Base-by-base conservation (phyloP, 1,140 invertebrate species). In the Zaprionus nigranus region DNA sequence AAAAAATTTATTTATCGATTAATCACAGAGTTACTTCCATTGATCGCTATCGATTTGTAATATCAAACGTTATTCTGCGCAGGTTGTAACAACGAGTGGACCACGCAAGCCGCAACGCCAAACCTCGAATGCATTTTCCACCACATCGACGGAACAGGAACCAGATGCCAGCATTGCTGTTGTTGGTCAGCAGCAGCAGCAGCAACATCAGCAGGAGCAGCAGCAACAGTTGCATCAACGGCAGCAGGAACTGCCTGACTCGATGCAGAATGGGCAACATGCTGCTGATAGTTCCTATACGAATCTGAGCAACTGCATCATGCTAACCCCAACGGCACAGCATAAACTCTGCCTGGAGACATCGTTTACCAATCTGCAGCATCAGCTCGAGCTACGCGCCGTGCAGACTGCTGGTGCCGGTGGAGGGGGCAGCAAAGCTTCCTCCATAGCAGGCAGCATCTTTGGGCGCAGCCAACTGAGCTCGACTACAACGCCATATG, bases 61-160 rank as follows among this genome's bases (percentile, higher is more conserved):
- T 15, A 49, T 22, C 17, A 58, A 13, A 43, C 53, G 34, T 58
- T 72, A n/a, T 40, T 43, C 22, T 51, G 70, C 62, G 24, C 54
- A 96, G 96, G 96, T 97, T 95, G 94, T 96, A 95, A 96, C 95
- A 61, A 95, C 95, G 67, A 93, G 95, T 91, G 96, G 96, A 53
- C 95, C 96, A 69, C 94, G 95, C 58, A 96, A 96, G 92, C 96
- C 96, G 7, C 95, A 95, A 88, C 94, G 96, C 30, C 92, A 93
- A 67, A 87, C 91, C 34, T 92, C 92, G 6, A 93, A 93, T 81
- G 92, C 90, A 57, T 92, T 93, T 75, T 85, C 88, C 36, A 92
- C 79, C 1, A 78, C 75, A 85, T 72, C 92, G 11, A 80, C 79
- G 26, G 91, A 92, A 7, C 77, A 80, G 54, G 91, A 83, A 56